Evolutionary conservation across 2,113 vertebrate species (phyloP).

Genomic region (Stomatorhinus ivindoensis): DNA sequence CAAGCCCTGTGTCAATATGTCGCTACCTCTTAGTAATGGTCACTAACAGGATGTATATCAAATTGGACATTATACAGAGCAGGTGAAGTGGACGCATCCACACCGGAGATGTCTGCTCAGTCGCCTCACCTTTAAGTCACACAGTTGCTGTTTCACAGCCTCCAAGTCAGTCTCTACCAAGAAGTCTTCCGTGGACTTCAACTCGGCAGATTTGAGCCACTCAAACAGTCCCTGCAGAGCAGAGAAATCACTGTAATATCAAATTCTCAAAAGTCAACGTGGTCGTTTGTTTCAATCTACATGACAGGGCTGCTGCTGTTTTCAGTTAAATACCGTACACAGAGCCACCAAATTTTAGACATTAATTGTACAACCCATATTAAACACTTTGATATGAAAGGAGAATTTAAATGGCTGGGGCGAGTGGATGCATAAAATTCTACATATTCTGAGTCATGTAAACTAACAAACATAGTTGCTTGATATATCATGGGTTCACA

Average conservation of each 20-base stretch:
- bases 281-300: background rate
- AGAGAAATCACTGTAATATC: background rate
- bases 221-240: slow-evolving; percentile 49
- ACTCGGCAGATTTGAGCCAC: slow-evolving; percentile 71
- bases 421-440: background rate
- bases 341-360: background rate
- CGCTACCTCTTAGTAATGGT: background rate
- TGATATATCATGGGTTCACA: background rate
- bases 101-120: background rate
- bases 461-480: background rate
- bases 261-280: background rate
- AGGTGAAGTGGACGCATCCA: background rate
- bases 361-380: background rate
- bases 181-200: slow-evolving; percentile 65
- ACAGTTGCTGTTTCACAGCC: slow-evolving; percentile 70
- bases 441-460: background rate
- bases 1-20: background rate
- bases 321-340: background rate
- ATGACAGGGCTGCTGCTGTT: background rate
- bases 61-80: background rate
- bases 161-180: slow-evolving; percentile 64
- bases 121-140: slow-evolving; percentile 68
- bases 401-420: background rate
- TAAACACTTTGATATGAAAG: background rate
- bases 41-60: background rate